Base-by-base conservation (phyloP, 2,797 vertebrate species). In the Arrhamphus sclerolepis region DNA sequence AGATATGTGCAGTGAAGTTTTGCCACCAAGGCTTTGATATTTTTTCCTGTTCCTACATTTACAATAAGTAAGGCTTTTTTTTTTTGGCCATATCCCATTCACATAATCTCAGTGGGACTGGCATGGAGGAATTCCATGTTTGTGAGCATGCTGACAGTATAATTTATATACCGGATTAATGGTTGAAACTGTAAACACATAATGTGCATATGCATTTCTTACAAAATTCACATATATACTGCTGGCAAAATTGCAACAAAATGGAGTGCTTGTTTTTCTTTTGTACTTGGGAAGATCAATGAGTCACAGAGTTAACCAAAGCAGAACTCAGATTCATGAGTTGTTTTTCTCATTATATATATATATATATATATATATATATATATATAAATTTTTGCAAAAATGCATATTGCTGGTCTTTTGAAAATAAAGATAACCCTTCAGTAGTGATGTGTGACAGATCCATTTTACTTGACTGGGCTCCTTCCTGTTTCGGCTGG, bases 401-500 rank as follows among this genome's bases (percentile, higher is more conserved):
- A 68, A 47, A 56, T 17, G 42, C 41, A 46, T 56, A 29, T 60
- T 67, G 4, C 38, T 38, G 56, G 47, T 62, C 20, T 18, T 55
- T 59, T 68, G 69, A 65, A 76, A 75, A 83, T 64, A 65, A 70
- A 80, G 65, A 77, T 62, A 73, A 62, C 62, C 61, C 55, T 73
- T 76, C 57, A 57, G 62, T 46, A 26, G 55, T 46, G 29, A 58
- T 58, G 72, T 72, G 78, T 80, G 83, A 80, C 79, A 72, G 47
- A 68, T 70, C 62, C 56, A 69, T 89, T 82, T 78, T 83, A 39
- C 56, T 62, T 19, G 28, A 65, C 75, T 6, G 47, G 66, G 69
- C 69, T 42, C 52, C 5, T 72, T 74, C 75, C 66, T 61, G 81
- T 79, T 82, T 75, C 61, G n/a, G 76, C 80, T 87, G 84, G 83